phyloP scores from a whole-genome alignment of 2,888 invertebrate genomes.

The Lacanobia oleracea region DNA sequence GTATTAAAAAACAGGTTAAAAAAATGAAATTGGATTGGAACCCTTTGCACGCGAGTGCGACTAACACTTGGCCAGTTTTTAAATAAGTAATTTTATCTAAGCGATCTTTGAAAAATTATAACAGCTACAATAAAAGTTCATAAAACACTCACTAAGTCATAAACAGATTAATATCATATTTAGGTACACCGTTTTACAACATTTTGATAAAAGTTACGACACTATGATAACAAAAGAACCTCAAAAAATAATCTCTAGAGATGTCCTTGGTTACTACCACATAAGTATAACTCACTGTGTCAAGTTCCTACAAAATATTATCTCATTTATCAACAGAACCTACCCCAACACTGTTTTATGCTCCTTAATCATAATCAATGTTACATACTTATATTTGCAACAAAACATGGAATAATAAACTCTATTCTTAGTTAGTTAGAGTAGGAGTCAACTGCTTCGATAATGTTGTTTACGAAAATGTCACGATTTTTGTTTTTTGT shows the following conservation, averaged over 20 bases:
- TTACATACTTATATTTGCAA: conserved; percentile 1
- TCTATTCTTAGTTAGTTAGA: accelerated
- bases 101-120: neutral
- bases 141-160: neutral
- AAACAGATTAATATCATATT: neutral
- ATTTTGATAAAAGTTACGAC: conserved; percentile 2
- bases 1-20: too few species aligned
- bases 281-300: conserved; percentile 44
- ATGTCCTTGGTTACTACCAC: conserved; percentile 26
- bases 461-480: conserved; percentile 23
- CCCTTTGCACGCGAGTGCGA: too few species aligned
- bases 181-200: conserved; percentile 8
- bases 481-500: conserved; percentile 24
- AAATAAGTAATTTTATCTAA: too few species aligned
- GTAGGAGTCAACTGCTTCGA: neutral
- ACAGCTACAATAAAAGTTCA: neutral
- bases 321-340: conserved; percentile 63
- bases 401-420: neutral
- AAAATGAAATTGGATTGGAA: too few species aligned
- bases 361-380: conserved; percentile 62
- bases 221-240: conserved; percentile 18
- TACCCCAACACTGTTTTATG: conserved; percentile 63
- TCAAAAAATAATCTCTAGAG: conserved; percentile 26
- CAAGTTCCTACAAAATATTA: conserved; percentile 55
- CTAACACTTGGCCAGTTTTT: too few species aligned